Percentiles rank a stretch among this genome's conserved stretches.
Evolutionary conservation across 2,888 invertebrate species (phyloP).

Genomic region (Lamellibrachia columna): DNA sequence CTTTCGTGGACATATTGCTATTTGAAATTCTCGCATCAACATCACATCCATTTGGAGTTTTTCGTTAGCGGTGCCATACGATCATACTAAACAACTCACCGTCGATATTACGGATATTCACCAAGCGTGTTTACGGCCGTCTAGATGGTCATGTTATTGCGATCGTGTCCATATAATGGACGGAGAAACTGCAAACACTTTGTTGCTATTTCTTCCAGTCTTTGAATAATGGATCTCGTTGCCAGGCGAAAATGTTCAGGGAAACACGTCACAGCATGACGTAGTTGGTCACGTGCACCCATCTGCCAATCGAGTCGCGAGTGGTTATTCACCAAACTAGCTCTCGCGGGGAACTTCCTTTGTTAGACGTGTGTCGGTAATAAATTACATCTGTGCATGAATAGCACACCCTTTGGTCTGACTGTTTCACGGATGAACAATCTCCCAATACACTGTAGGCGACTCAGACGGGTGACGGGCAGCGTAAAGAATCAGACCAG

Average conservation of each 20-base stretch:
- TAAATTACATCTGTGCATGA: neutral
- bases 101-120: conserved; percentile 11
- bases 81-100: neutral
- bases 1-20: conserved; percentile 10
- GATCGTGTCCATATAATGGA: conserved; percentile 12
- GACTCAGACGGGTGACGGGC: neutral
- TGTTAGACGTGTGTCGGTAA: conserved; percentile 13
- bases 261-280: conserved; percentile 12
- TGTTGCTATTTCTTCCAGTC: conserved; percentile 6
- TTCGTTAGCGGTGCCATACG: conserved; percentile 10
- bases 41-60: conserved; percentile 1
- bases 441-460: neutral
- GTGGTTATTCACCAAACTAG: conserved; percentile 6
- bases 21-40: neutral
- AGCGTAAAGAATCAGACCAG: neutral
- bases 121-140: conserved; percentile 11
- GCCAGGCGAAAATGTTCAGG: conserved; percentile 16
- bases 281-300: conserved; percentile 1
- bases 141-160: conserved; percentile 12
- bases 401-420: neutral
- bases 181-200: conserved; percentile 16
- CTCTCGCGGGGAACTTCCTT: neutral
- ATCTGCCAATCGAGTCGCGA: neutral
- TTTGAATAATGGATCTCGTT: conserved; percentile 16
- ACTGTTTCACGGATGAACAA: neutral